phyloP scores from a whole-genome alignment of 2,888 invertebrate species.

The Agrochola lota region DNA sequence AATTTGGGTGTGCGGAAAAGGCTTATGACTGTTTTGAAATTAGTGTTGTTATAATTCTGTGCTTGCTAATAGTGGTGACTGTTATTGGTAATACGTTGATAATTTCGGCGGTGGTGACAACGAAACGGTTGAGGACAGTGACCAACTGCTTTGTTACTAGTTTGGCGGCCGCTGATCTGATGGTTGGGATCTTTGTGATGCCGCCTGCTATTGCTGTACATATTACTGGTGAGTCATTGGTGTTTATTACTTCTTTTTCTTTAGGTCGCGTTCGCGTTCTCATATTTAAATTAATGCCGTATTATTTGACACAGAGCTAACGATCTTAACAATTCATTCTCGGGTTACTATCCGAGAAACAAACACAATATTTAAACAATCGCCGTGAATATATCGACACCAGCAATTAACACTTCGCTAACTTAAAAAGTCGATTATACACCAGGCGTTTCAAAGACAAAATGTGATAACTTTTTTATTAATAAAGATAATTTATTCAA shows the following conservation, averaged over 20 bases:
- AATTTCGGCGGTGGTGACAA: conserved; percentile 96
- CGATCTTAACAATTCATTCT: background rate
- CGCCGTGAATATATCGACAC: background rate
- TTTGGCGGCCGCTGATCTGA: conserved; percentile 97
- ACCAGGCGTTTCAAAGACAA: too few species aligned
- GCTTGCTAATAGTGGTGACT: conserved; percentile 93
- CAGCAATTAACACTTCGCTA: too few species aligned
- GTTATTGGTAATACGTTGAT: conserved; percentile 97
- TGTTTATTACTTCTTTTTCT: background rate
- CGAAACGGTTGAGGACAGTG: conserved; percentile 96
- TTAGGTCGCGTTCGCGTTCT: too few species aligned
- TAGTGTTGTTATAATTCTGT: conserved; percentile 91
- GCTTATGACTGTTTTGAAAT: conserved; percentile 88
- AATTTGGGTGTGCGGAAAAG: conserved; percentile 65
- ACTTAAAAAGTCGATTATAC: too few species aligned
- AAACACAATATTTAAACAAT: background rate
- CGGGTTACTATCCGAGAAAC: background rate
- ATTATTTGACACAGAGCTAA: background rate
- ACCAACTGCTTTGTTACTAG: conserved; percentile 99
- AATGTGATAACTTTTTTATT: too few species aligned
- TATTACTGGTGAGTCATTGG: conserved; percentile 92
- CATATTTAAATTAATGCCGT: background rate
- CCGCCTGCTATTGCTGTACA: conserved; percentile 98
- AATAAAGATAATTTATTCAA: too few species aligned
- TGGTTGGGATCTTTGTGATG: conserved; percentile 98